Evolutionary conservation across 2,888 invertebrate genomes (phyloP).

Genomic region (Aphodius granarius): DNA sequence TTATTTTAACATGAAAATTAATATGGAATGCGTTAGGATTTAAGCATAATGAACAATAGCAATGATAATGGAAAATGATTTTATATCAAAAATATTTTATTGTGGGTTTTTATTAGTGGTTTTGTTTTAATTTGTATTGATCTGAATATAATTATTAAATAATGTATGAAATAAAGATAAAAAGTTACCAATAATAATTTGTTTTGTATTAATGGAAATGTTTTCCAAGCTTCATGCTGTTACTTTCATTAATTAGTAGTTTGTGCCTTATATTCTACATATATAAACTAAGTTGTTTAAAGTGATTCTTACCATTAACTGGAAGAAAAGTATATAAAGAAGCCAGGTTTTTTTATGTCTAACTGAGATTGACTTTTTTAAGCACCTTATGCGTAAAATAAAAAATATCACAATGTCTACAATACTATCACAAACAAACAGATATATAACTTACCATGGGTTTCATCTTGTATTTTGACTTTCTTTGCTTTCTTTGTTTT

Average conservation of each 20-base stretch:
- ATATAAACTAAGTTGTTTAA: conserved; percentile 5
- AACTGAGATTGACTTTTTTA: conserved; percentile 2
- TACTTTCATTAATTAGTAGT: conserved; percentile 11
- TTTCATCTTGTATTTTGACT: conserved; percentile 29
- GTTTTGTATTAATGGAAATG: background rate
- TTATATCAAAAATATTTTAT: background rate
- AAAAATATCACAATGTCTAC: conserved; percentile 15
- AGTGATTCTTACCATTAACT: conserved; percentile 22
- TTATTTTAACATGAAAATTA: background rate
- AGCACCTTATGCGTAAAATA: conserved; percentile 23
- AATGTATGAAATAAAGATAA: conserved; percentile 11
- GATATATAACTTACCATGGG: conserved; percentile 26
- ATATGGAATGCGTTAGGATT: background rate
- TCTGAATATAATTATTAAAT: background rate
- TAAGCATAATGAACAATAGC: background rate
- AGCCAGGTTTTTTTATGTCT: conserved; percentile 17
- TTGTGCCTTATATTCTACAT: conserved; percentile 14
- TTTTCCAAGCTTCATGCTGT: conserved; percentile 20
- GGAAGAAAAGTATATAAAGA: conserved; percentile 20
- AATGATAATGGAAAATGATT: background rate
- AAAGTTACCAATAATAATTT: conserved; percentile 28
- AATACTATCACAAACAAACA: conserved; percentile 12
- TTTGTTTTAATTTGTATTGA: background rate
- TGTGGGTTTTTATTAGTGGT: background rate
- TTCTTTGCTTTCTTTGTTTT: conserved; percentile 25